Evolutionary conservation across 2,888 invertebrate species (phyloP).

Genomic region (Adelognathus sp.): DNA sequence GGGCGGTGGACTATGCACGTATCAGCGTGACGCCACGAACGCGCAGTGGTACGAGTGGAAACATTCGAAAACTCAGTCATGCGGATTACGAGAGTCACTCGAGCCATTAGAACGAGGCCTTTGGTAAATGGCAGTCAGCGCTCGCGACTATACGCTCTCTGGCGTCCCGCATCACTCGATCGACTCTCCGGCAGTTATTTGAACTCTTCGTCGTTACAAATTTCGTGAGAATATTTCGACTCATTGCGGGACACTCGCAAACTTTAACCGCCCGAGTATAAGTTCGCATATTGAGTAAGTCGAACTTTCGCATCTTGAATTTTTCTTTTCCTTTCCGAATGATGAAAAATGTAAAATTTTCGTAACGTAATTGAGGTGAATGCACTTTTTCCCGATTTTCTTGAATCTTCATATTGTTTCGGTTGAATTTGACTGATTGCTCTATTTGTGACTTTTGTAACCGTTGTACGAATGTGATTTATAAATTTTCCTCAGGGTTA

Average conservation of each 20-base stretch:
- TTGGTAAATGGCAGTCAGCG: slow-evolving; percentile 1
- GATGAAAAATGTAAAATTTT: too few relatives aligned
- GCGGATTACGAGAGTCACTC: slow-evolving; percentile 76
- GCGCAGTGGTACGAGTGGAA: slow-evolving; percentile 66
- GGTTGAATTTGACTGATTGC: too few relatives aligned
- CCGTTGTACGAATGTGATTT: too few relatives aligned
- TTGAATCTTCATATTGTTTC: too few relatives aligned
- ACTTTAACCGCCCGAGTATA: not conserved
- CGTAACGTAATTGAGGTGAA: too few relatives aligned
- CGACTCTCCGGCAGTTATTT: not conserved
- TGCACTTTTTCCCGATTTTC: not conserved
- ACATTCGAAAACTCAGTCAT: slow-evolving; percentile 75
- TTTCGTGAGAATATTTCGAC: slow-evolving; percentile 54
- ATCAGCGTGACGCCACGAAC: slow-evolving; percentile 48
- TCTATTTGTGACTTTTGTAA: too few relatives aligned
- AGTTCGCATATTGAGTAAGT: too few relatives aligned
- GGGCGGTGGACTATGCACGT: slow-evolving; percentile 45
- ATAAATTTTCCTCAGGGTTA: too few relatives aligned
- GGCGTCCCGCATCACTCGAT: slow-evolving; percentile 70
- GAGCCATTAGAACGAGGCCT: slow-evolving; percentile 60
- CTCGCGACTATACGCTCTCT: slow-evolving; percentile 44
- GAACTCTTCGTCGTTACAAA: too few relatives aligned
- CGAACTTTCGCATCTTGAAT: not conserved
- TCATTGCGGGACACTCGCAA: not conserved
- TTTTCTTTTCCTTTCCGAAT: too few relatives aligned